Evolutionary conservation across 1,140 invertebrate species (phyloP).

Genomic region (Belonocnema kinseyi): DNA sequence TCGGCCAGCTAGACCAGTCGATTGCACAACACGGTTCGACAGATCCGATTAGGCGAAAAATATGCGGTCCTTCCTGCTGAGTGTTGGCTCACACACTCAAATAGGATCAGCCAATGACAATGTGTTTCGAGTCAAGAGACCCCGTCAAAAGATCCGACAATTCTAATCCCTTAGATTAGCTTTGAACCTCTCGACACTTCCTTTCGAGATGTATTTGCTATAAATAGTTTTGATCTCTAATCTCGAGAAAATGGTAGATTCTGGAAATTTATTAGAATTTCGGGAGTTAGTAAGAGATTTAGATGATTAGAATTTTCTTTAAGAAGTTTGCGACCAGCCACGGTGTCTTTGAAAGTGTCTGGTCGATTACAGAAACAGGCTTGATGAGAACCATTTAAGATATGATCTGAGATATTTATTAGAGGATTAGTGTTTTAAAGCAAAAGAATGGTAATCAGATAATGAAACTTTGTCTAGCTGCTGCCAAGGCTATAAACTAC

Average conservation of each 20-base stretch:
- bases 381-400: too few relatives aligned
- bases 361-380: too few relatives aligned
- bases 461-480: conserved; percentile 3
- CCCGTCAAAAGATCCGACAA: conserved; percentile 45
- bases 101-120: conserved; percentile 64
- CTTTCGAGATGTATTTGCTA: conserved; percentile 31
- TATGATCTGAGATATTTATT: neutral
- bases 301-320: too few relatives aligned
- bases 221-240: conserved; percentile 3
- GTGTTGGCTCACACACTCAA: conserved; percentile 45
- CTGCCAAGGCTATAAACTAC: neutral
- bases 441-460: neutral
- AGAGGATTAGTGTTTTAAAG: conserved; percentile 2
- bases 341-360: too few relatives aligned
- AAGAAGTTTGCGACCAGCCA: too few relatives aligned
- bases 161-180: conserved; percentile 59
- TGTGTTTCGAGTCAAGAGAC: conserved; percentile 65
- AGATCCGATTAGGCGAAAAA: conserved; percentile 66
- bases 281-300: too few relatives aligned
- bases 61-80: conserved; percentile 49
- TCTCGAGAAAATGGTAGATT: neutral
- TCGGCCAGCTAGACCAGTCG: conserved; percentile 53
- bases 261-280: too few relatives aligned
- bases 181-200: conserved; percentile 39
- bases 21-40: conserved; percentile 58